A percentile compares a stretch with the other conserved stretches of the same genome.
These are phyloP conservation scores for Catotricha subobsoleta DNA, from an alignment of 2,888 invertebrate genomes.

Conservation along the genomic window DNA sequence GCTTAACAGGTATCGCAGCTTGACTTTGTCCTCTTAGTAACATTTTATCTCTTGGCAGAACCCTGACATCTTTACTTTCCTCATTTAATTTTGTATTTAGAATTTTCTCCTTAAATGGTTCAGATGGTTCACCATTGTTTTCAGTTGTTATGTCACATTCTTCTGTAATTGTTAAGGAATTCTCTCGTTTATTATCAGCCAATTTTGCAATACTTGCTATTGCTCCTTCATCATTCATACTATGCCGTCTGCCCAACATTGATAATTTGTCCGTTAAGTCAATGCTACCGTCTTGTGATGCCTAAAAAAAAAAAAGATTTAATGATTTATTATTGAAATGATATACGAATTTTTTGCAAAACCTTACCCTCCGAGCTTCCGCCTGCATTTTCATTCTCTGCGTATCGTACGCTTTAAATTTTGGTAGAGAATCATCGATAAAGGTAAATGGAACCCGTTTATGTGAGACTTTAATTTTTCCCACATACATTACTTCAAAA, in stretches of 20 bases:
- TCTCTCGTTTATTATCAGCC: not conserved
- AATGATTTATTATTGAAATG: no score
- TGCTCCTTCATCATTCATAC: no score
- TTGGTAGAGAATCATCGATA: slow-evolving; percentile 77
- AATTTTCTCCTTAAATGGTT: slow-evolving; percentile 18
- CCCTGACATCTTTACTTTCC: slow-evolving; percentile 24
- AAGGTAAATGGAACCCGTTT: slow-evolving; percentile 73
- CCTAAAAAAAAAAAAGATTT: no score
- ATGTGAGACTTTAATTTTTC: slow-evolving; percentile 75
- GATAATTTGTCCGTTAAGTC: no score
- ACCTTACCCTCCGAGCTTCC: slow-evolving; percentile 7
- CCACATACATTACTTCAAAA: slow-evolving; percentile 80
- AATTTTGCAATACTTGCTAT: not conserved
- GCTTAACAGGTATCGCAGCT: slow-evolving; percentile 21
- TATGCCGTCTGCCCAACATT: no score
- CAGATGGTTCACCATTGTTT: slow-evolving; percentile 13
- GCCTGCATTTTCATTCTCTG: slow-evolving; percentile 34
- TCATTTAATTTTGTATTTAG: slow-evolving; percentile 6
- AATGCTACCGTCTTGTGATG: no score
- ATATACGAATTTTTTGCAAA: not conserved
- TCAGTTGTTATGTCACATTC: not conserved
- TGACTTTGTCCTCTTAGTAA: slow-evolving; percentile 25
- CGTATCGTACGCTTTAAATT: slow-evolving; percentile 61
- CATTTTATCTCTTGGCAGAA: slow-evolving; percentile 14
- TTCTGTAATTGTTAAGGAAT: not conserved